A percentile compares a stretch with the other conserved stretches of the same genome.
Evolutionary conservation across 1,140 invertebrate species (phyloP).

Genomic region (Tetramorium parvispinum): DNA sequence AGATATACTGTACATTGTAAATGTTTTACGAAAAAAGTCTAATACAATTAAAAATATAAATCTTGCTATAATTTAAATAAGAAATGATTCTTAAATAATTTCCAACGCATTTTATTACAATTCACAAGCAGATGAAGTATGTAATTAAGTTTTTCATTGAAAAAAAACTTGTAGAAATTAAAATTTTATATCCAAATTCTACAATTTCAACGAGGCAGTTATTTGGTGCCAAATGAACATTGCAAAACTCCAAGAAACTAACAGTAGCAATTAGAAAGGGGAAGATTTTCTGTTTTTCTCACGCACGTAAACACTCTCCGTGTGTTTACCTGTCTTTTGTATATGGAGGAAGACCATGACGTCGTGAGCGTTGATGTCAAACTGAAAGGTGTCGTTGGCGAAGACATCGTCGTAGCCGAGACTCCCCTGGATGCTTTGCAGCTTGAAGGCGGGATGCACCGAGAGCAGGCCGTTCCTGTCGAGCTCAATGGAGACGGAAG

Average conservation of each 20-base stretch:
- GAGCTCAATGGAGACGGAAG: constrained; percentile 81
- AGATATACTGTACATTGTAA: not conserved
- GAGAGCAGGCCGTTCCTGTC: constrained; percentile 80
- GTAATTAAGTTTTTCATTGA: too few species aligned
- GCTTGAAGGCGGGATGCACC: constrained; percentile 82
- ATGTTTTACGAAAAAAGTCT: not conserved
- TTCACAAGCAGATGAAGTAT: not conserved
- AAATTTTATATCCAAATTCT: too few species aligned
- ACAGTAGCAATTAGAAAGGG: too few species aligned
- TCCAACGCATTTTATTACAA: not conserved
- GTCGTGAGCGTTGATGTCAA: constrained; percentile 96
- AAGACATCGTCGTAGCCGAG: constrained; percentile 92
- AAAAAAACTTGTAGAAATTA: too few species aligned
- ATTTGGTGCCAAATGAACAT: too few species aligned
- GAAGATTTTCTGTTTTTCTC: too few species aligned
- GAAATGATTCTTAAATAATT: not conserved
- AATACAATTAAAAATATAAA: not conserved
- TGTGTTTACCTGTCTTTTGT: constrained; percentile 93
- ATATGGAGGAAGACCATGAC: constrained; percentile 99
- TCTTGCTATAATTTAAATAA: not conserved
- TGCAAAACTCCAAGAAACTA: too few species aligned
- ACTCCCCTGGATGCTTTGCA: constrained; percentile 84
- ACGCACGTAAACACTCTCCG: not conserved
- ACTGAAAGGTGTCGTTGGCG: constrained; percentile 92
- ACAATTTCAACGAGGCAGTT: too few species aligned